These are phyloP conservation scores for Anoura caudifer DNA, from an alignment of 2,113 vertebrate species.

Conservation along the genomic window DNA sequence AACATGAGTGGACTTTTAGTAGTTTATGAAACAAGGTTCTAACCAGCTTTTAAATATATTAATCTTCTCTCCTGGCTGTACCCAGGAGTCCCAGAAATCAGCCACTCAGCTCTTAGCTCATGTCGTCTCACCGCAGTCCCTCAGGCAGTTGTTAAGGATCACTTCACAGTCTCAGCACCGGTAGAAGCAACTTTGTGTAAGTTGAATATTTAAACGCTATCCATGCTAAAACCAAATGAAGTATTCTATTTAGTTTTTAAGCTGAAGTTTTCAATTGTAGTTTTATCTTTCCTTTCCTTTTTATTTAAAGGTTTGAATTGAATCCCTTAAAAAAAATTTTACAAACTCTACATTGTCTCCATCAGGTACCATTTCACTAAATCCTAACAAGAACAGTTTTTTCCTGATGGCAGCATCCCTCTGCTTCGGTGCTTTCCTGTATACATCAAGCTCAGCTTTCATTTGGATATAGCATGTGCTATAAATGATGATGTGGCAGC, in stretches of 20 bases:
- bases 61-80: neutral
- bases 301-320: neutral
- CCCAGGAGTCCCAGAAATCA: neutral
- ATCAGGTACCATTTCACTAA: neutral
- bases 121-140: neutral
- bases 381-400: neutral
- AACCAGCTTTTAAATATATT: conserved; percentile 36
- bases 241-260: neutral
- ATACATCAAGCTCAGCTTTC: neutral
- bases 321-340: neutral
- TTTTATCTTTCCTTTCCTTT: neutral
- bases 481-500: neutral
- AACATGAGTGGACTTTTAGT: neutral
- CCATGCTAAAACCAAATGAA: neutral
- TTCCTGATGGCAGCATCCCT: neutral
- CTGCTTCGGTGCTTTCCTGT: neutral
- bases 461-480: neutral
- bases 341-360: neutral
- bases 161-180: neutral
- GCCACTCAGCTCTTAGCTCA: neutral
- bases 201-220: neutral
- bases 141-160: neutral
- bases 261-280: neutral
- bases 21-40: conserved; percentile 21
- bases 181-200: neutral